Conservation (phyloP, 2,113 vertebrate species). For the Pholis gunnellus region DNA sequence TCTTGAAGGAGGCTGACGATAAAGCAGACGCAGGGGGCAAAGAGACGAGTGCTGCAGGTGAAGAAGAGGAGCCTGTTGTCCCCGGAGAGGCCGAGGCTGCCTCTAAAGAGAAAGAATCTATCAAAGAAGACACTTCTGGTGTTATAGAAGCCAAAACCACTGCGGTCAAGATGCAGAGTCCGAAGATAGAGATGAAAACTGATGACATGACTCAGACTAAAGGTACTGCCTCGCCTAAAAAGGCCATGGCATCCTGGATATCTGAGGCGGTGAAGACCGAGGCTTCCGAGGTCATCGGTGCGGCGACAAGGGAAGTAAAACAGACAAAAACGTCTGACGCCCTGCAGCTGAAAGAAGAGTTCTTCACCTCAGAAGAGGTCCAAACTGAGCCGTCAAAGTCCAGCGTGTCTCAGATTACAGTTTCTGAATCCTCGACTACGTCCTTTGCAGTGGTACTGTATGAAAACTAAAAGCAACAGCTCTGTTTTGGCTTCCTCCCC, state of each 20-base stretch:
- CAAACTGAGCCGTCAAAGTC: slow-evolving; percentile 37
- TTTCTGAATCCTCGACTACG: slow-evolving; percentile 58
- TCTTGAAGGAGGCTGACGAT: slow-evolving; percentile 74
- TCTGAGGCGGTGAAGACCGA: slow-evolving; percentile 60
- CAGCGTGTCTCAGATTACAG: slow-evolving; percentile 46
- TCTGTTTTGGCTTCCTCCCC: slow-evolving; percentile 50
- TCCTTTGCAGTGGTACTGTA: slow-evolving; percentile 77
- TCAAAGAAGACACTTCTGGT: slow-evolving; percentile 26
- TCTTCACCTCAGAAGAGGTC: slow-evolving; percentile 49
- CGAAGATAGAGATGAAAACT: slow-evolving; percentile 55
- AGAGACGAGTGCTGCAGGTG: slow-evolving; percentile 17
- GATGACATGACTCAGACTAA: slow-evolving; percentile 48
- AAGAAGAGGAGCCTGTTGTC: slow-evolving; percentile 16
- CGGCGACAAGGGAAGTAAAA: slow-evolving; percentile 26
- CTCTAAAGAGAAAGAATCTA: slow-evolving; percentile 26
- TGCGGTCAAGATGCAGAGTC: slow-evolving; percentile 25
- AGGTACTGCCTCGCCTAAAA: slow-evolving; percentile 71
- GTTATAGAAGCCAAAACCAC: slow-evolving; percentile 14
- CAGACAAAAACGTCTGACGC: slow-evolving; percentile 21
- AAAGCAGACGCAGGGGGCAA: slow-evolving; percentile 45
- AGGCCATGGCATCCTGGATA: slow-evolving; percentile 79
- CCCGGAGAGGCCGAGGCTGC: slow-evolving; percentile 11
- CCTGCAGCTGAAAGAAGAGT: slow-evolving; percentile 20
- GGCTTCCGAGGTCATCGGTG: slow-evolving; percentile 20
- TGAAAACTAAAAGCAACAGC: slow-evolving; percentile 56